A percentile compares a stretch with the other conserved stretches of the same genome.
Evolutionary conservation across 1,140 invertebrate species (phyloP).

Genomic region (Zaprionus ghesquierei): DNA sequence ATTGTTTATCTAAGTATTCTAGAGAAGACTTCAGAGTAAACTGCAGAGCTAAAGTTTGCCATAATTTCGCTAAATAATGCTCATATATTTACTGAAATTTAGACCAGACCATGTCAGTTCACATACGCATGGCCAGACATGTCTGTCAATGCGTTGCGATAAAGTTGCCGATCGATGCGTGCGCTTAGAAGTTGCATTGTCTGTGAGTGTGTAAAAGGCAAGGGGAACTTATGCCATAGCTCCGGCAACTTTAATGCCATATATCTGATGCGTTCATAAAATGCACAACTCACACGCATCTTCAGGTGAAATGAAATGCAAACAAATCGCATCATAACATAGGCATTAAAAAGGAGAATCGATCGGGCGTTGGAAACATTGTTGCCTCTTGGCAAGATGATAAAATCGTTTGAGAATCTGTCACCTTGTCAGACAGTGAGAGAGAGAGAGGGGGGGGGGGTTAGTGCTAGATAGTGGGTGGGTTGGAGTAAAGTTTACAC

Average conservation of each 20-base stretch:
- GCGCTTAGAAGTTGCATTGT: not conserved
- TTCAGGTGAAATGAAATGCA: conserved; percentile 31
- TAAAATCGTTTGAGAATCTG: conserved; percentile 78
- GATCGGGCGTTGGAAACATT: conserved; percentile 41
- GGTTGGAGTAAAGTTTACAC: conserved; percentile 60
- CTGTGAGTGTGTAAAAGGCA: not conserved
- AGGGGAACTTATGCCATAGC: conserved; percentile 31
- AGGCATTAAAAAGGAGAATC: conserved; percentile 21
- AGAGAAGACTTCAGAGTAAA: not conserved
- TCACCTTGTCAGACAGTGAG: conserved; percentile 55
- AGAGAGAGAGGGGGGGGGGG: not conserved
- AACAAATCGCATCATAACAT: conserved; percentile 49
- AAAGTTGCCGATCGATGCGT: conserved; percentile 21
- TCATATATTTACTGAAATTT: not conserved
- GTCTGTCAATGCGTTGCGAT: not conserved
- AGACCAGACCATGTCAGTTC: not conserved
- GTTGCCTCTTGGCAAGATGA: conserved; percentile 73
- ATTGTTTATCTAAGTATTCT: not conserved
- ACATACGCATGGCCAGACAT: not conserved
- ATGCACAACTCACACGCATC: conserved; percentile 36
- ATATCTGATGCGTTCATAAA: conserved; percentile 26
- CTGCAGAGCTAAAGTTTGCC: not conserved
- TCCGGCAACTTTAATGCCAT: conserved; percentile 40
- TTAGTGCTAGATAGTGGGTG: conserved; percentile 8
- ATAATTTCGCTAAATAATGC: not conserved